phyloP scores from a whole-genome alignment of 1,140 invertebrate genomes.

The Andrena cerasifolii region DNA sequence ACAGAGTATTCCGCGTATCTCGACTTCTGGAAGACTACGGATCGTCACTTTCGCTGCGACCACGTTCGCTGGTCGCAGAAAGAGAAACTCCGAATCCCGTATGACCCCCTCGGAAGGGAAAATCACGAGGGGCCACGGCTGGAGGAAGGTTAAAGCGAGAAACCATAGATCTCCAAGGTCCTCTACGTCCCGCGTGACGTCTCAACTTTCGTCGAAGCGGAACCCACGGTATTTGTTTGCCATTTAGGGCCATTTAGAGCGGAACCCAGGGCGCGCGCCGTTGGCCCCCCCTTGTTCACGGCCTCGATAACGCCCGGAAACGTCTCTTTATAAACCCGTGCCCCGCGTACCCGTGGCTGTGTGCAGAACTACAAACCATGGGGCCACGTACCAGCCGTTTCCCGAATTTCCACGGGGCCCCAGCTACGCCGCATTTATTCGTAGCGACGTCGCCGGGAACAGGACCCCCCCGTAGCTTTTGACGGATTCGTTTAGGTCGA shows the following conservation, averaged over 20 bases:
- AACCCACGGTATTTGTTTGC: constrained; percentile 72
- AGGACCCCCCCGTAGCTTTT: constrained; percentile 58
- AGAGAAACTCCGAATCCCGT: not conserved
- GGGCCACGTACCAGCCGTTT: constrained; percentile 17
- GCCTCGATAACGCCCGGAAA: constrained; percentile 29
- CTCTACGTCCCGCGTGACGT: constrained; percentile 62
- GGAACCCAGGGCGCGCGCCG: constrained; percentile 59
- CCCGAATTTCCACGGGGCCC: constrained; percentile 14
- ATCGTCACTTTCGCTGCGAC: not conserved
- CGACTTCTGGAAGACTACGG: too few species aligned
- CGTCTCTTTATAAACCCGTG: not conserved
- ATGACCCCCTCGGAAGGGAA: not conserved
- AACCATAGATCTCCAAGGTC: not conserved
- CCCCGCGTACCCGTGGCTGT: too few species aligned
- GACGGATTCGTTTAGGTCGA: constrained; percentile 77
- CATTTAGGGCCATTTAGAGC: constrained; percentile 68
- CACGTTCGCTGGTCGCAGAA: not conserved
- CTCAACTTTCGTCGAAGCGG: constrained; percentile 68
- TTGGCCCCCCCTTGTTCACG: constrained; percentile 23
- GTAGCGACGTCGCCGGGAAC: not conserved
- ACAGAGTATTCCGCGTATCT: too few species aligned
- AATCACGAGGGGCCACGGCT: not conserved
- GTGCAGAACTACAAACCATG: not conserved
- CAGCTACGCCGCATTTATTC: constrained; percentile 29
- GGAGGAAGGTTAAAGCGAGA: constrained; percentile 4